A percentile compares a stretch with the other conserved stretches of the same genome.
Conservation (phyloP, 2,797 vertebrate species). For the Furcifer pardalis region DNA sequence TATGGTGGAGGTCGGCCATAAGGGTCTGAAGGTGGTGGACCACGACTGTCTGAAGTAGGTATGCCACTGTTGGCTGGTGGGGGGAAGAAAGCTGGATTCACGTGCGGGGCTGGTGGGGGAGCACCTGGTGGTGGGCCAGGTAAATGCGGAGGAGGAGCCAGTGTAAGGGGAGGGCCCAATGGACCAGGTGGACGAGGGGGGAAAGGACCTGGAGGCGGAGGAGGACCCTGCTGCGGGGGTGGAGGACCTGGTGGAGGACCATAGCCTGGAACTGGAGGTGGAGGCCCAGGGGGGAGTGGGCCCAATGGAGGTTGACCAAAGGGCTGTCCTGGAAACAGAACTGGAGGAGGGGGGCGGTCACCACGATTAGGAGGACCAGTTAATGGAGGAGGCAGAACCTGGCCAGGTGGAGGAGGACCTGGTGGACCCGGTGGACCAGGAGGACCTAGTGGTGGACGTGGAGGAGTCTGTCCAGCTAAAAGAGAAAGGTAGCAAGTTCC, state of each 20-base stretch:
- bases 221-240: conserved; percentile 85
- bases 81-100: conserved; percentile 98
- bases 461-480: conserved; percentile 85
- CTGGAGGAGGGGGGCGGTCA: conserved; percentile 93
- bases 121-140: conserved; percentile 95
- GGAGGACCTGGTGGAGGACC: conserved; percentile 86
- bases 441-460: conserved; percentile 93
- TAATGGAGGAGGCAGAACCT: conserved; percentile 92
- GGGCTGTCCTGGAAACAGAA: conserved; percentile 94
- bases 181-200: conserved; percentile 94
- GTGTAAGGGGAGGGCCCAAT: conserved; percentile 91
- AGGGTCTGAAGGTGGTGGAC: conserved; percentile 92
- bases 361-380: conserved; percentile 94
- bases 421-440: conserved; percentile 93
- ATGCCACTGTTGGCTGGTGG: conserved; percentile 94
- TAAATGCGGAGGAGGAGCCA: conserved; percentile 96
- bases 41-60: conserved; percentile 90
- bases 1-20: conserved; percentile 96
- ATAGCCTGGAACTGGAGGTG: conserved; percentile 92
- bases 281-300: conserved; percentile 89
- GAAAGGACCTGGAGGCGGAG: conserved; percentile 92
- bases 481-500: conserved; percentile 37
- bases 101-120: conserved; percentile 96
- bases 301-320: conserved; percentile 94
- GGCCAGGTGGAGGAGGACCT: conserved; percentile 91